Percentiles rank a stretch among this genome's conserved stretches.
These are phyloP conservation scores for Sinelater perroti DNA, from an alignment of 2,888 invertebrate species.

Conservation along the genomic window DNA sequence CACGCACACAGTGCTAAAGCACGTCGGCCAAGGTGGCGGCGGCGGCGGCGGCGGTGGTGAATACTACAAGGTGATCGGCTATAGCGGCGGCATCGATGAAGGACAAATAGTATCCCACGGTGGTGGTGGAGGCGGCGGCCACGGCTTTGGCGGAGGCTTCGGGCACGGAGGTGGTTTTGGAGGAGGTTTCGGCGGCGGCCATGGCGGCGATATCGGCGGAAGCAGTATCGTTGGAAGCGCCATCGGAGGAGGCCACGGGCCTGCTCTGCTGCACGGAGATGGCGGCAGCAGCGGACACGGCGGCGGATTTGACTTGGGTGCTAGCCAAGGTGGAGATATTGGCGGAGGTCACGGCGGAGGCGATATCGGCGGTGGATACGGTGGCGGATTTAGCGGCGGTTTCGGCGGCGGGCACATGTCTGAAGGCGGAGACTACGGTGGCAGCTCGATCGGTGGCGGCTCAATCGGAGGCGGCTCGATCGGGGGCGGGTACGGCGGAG, in stretches of 20 bases:
- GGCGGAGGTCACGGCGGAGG: constrained; percentile 58
- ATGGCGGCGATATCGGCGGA: constrained; percentile 53
- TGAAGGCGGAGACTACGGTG: constrained; percentile 44
- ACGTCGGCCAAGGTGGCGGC: constrained; percentile 63
- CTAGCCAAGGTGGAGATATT: constrained; percentile 57
- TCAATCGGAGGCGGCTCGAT: constrained; percentile 46
- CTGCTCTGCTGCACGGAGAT: constrained; percentile 50
- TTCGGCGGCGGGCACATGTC: constrained; percentile 48
- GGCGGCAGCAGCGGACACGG: constrained; percentile 51
- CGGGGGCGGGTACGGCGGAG: constrained; percentile 32
- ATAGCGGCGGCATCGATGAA: constrained; percentile 71
- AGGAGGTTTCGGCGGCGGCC: constrained; percentile 40
- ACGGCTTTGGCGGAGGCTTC: constrained; percentile 46
- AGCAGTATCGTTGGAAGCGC: no score
- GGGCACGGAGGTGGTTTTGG: constrained; percentile 58
- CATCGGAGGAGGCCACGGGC: constrained; percentile 56
- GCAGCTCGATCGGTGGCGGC: constrained; percentile 38
- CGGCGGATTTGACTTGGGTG: constrained; percentile 42
- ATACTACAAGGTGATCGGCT: constrained; percentile 74
- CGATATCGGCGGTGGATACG: constrained; percentile 56
- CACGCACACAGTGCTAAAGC: constrained; percentile 80
- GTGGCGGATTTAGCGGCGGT: constrained; percentile 58
- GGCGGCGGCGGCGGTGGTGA: constrained; percentile 65
- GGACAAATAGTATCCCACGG: constrained; percentile 57
- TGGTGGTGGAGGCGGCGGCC: constrained; percentile 55